Evolutionary conservation across 2,888 invertebrate species (phyloP).

Genomic region (Elysia crispata): DNA sequence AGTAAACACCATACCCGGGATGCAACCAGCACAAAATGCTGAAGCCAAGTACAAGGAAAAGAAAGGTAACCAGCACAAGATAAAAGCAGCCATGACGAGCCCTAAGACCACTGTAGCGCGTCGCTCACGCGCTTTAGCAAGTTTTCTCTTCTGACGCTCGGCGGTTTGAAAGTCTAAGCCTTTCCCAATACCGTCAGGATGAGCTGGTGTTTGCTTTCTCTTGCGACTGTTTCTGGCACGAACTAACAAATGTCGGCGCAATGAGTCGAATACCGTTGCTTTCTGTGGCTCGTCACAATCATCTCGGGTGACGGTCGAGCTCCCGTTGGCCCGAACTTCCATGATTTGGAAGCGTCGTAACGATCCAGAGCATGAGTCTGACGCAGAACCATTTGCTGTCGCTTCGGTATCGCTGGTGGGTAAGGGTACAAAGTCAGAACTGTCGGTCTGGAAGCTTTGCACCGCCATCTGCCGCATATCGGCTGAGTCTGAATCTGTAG

Average conservation of each 20-base stretch:
- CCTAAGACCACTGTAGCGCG: conserved; percentile 97
- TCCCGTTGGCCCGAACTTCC: conserved; percentile 55
- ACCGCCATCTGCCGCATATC: conserved; percentile 38
- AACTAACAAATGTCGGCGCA: conserved; percentile 44
- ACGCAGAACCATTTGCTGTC: neutral
- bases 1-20: conserved; percentile 82
- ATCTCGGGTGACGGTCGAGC: conserved; percentile 32
- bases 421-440: conserved; percentile 3
- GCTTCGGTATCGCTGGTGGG: conserved; percentile 17
- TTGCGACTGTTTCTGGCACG: conserved; percentile 39
- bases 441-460: conserved; percentile 47
- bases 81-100: conserved; percentile 98
- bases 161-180: conserved; percentile 52
- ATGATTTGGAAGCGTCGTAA: conserved; percentile 53
- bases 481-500: conserved; percentile 60
- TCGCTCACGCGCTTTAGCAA: conserved; percentile 96
- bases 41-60: conserved; percentile 83
- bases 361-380: conserved; percentile 38
- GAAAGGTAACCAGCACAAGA: conserved; percentile 98
- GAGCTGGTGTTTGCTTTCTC: conserved; percentile 21
- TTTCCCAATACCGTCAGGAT: conserved; percentile 20
- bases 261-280: conserved; percentile 37
- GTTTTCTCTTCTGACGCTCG: conserved; percentile 87
- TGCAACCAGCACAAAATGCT: conserved; percentile 73
- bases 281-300: conserved; percentile 12